A percentile compares a stretch with the other conserved stretches of the same genome.
Conservation (phyloP, 64 coral and sea anemone genomes). For the Acropora tenuis region DNA sequence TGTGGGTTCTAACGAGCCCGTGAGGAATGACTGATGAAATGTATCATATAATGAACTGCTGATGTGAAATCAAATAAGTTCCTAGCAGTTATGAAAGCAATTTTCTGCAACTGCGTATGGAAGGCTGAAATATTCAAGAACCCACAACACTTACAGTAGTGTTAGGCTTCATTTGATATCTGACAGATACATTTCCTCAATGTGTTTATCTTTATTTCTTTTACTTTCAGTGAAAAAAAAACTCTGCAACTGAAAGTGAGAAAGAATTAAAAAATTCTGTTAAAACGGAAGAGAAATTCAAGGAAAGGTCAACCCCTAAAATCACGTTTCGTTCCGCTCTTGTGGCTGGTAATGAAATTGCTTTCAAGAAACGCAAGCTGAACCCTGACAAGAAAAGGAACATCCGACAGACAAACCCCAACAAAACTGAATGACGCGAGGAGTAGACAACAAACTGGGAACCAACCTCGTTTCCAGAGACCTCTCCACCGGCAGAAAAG, state of each 20-base stretch:
- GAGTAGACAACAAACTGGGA: no score
- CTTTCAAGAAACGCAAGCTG: conserved; percentile 69
- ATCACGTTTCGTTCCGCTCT: not conserved
- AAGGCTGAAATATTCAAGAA: no score
- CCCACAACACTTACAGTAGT: no score
- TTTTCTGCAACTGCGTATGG: no score
- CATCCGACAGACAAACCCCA: conserved; percentile 56
- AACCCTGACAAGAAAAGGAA: conserved; percentile 68
- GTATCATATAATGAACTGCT: no score
- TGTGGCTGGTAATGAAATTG: conserved; percentile 18
- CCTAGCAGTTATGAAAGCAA: no score
- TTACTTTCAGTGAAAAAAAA: not conserved
- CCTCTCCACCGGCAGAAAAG: no score
- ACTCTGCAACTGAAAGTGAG: not conserved
- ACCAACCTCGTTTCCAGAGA: no score
- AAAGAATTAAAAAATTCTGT: conserved; percentile 21
- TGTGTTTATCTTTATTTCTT: not conserved
- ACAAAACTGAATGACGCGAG: not conserved
- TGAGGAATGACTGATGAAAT: no score
- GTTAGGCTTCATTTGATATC: no score
- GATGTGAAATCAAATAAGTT: no score
- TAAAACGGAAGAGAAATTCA: conserved; percentile 66
- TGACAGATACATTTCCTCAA: not conserved
- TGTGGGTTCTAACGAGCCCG: no score
- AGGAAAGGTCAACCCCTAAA: conserved; percentile 54